Evolutionary conservation across 2,888 invertebrate genomes (phyloP).

Genomic region (Oegoconia quadripuncta): DNA sequence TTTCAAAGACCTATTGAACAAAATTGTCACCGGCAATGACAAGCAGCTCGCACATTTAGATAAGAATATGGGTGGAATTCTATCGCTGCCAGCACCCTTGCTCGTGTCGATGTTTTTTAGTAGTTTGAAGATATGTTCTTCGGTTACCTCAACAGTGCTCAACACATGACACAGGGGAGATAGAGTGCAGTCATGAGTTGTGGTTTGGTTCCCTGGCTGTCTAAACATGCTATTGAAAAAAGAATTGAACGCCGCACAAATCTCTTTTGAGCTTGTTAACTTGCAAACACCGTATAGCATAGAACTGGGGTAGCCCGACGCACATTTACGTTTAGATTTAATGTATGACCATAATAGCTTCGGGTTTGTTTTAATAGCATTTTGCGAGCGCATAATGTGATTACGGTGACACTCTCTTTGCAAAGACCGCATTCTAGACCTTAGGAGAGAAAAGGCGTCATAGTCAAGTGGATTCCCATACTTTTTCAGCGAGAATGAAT

Average conservation of each 20-base stretch:
- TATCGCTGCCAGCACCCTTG: conserved; percentile 7
- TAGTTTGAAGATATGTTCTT: neutral
- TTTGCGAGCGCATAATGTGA: conserved; percentile 3
- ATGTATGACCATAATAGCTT: conserved; percentile 15
- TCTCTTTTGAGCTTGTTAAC: neutral
- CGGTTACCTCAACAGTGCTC: neutral
- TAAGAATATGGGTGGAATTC: conserved; percentile 6
- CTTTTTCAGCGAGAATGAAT: conserved; percentile 9
- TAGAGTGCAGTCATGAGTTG: neutral
- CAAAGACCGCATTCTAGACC: conserved; percentile 2
- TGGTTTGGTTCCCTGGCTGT: neutral
- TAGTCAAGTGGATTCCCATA: conserved; percentile 14
- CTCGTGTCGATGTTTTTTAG: neutral
- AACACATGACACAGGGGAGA: neutral
- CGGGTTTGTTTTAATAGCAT: conserved; percentile 10
- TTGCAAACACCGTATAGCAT: neutral
- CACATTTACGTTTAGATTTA: conserved; percentile 7
- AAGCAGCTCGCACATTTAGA: conserved; percentile 1
- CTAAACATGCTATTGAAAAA: conserved; percentile 1
- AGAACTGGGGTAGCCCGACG: conserved; percentile 6
- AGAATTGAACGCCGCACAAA: conserved; percentile 3
- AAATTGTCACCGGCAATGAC: conserved; percentile 1
- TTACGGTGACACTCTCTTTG: conserved; percentile 6
- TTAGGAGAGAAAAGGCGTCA: conserved; percentile 7
- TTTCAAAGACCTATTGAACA: conserved; percentile 7